Evolutionary conservation across 2,888 invertebrate species (phyloP), one percentile per base, ranked within the genome.

Genomic region (Catocala fraxini): DNA sequence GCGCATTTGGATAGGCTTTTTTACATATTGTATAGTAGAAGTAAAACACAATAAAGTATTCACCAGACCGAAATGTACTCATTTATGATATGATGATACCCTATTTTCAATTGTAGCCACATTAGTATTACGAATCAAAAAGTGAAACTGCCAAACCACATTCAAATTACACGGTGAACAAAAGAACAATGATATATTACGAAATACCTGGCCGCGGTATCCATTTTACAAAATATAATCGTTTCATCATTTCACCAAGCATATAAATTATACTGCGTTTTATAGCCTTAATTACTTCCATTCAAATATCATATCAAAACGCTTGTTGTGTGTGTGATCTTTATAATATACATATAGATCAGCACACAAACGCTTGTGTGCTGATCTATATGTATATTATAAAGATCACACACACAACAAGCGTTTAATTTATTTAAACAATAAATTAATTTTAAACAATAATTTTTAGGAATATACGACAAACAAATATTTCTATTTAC

Each of bases 111-210:
- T 70, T 54, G 61, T 76, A 58, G 43, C 25, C 56, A 57, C 47
- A 59, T 39, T 39, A 53, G 49, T 60, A 71, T 63, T 59, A 63
- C 58, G 65, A 63, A 65, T 65, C 57, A 70, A 75, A 63, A 75
- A 67, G 77, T 65, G 77, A 75, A 75, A 75, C 63, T 59, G 51
- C 48, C 49, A 65, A 61, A 70, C 48, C 5, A 25, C 46, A 70
- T 61, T 65, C 51, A 67, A 65, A 67, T 53, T 55, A 58, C 42
- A 56, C 49, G 57, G 61, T 60, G 63, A 77, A 75, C 75, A 77
- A 71, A 75, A 67, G 77, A 75, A 77, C 75, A 71, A 77, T 75
- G 62, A 59, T 59, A 25, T 25, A 64, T 81, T 80, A 73, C 76
- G 63, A 72, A 74, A 82, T 63, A 66, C 59, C 43, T 63, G 39